Conservation (phyloP, 2,113 vertebrate genomes). For the Scytalopus superciliaris region DNA sequence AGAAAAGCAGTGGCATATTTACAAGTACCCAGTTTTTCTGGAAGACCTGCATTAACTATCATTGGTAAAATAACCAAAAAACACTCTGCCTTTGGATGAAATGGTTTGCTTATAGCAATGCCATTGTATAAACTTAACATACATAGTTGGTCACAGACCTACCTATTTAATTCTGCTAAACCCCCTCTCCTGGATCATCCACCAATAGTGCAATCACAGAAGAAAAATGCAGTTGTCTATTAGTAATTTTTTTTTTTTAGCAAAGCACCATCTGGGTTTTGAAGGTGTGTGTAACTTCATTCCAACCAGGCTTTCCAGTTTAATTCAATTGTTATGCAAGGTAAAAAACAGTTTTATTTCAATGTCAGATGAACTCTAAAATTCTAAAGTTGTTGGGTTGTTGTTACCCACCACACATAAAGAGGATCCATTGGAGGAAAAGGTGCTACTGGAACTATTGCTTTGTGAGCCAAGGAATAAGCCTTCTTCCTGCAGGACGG, state of each 20-base stretch:
- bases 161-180: neutral
- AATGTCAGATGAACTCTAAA: neutral
- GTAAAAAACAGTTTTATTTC: neutral
- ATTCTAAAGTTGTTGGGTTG: neutral
- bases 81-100: neutral
- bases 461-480: neutral
- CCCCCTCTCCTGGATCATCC: neutral
- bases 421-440: neutral
- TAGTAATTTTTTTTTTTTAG: neutral
- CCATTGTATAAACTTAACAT: neutral
- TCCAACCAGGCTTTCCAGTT: neutral
- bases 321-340: neutral
- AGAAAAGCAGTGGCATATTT: neutral
- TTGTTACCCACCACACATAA: rapidly evolving
- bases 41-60: neutral
- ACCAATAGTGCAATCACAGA: rapidly evolving
- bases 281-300: neutral
- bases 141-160: neutral
- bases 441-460: neutral
- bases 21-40: neutral
- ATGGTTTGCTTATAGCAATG: neutral
- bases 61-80: neutral
- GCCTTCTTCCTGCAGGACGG: neutral
- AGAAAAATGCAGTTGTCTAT: neutral
- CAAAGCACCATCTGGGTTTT: neutral